Percentiles rank a stretch among this genome's conserved stretches.
Evolutionary conservation across 1,140 invertebrate genomes (phyloP).

Genomic region (Scaptomyza montana): DNA sequence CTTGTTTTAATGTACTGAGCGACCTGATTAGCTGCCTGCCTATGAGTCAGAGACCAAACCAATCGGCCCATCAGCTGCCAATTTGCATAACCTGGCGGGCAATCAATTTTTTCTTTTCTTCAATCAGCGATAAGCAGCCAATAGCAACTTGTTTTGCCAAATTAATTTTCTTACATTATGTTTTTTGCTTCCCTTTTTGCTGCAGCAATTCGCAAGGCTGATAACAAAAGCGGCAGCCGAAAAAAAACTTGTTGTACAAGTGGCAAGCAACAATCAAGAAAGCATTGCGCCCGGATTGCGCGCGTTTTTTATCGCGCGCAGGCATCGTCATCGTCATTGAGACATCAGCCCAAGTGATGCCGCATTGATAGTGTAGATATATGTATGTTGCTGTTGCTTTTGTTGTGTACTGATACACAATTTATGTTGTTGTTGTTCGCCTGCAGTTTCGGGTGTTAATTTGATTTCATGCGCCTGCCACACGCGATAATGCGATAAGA

Average conservation of each 20-base stretch:
- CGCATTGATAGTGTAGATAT: constrained; percentile 49
- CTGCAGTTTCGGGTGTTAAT: constrained; percentile 63
- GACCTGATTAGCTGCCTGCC: constrained; percentile 59
- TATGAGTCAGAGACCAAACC: constrained; percentile 45
- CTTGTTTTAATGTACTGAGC: constrained; percentile 71
- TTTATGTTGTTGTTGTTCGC: constrained; percentile 20
- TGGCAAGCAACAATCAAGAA: neutral
- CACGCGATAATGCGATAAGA: constrained; percentile 73
- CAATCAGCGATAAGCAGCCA: constrained; percentile 24
- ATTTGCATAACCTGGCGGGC: constrained; percentile 62
- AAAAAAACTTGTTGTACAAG: constrained; percentile 62
- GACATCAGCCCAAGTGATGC: constrained; percentile 59
- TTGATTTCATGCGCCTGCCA: constrained; percentile 57
- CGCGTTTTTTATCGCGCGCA: constrained; percentile 50
- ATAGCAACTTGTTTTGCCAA: constrained; percentile 33
- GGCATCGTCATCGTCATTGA: constrained; percentile 55
- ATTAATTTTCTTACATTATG: constrained; percentile 74
- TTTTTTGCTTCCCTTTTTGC: constrained; percentile 42
- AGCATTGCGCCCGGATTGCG: constrained; percentile 47
- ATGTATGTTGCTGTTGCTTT: constrained; percentile 25
- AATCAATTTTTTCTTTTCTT: neutral
- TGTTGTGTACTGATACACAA: constrained; percentile 43
- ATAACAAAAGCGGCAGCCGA: constrained; percentile 46
- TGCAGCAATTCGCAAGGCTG: constrained; percentile 53
- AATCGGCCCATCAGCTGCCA: constrained; percentile 11